Evolutionary conservation across 2,888 invertebrate genomes (phyloP).

Genomic region (Dicycla oo): DNA sequence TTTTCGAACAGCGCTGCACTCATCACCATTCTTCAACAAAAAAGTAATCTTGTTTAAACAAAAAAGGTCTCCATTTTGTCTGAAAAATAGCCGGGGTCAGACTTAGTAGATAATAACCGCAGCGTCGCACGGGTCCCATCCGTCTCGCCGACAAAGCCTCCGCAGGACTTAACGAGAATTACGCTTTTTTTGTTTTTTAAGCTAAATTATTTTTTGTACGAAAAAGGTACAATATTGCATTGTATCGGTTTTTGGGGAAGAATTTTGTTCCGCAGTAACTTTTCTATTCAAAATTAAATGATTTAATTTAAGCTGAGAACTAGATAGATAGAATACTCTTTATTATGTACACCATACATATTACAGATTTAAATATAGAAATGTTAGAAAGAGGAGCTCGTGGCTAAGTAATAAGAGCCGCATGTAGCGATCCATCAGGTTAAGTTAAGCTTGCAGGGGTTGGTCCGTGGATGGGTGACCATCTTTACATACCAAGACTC

Average conservation of each 20-base stretch:
- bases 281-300: background rate
- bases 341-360: too few species aligned
- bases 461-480: too few species aligned
- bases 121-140: slow-evolving; percentile 61
- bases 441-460: too few species aligned
- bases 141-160: slow-evolving; percentile 59
- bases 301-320: background rate
- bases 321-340: too few species aligned
- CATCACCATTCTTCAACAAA: slow-evolving; percentile 34
- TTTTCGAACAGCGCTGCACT: slow-evolving; percentile 28
- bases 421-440: too few species aligned
- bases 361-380: too few species aligned
- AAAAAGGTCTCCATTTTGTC: slow-evolving; percentile 41
- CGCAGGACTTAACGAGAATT: slow-evolving; percentile 54
- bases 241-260: slow-evolving; percentile 1
- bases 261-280: background rate
- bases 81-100: slow-evolving; percentile 45
- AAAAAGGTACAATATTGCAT: slow-evolving; percentile 14
- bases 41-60: slow-evolving; percentile 47
- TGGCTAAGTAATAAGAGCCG: too few species aligned
- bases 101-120: slow-evolving; percentile 60
- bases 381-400: too few species aligned
- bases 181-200: slow-evolving; percentile 33
- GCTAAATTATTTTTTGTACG: slow-evolving; percentile 28
- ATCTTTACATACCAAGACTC: too few species aligned